phyloP scores from a whole-genome alignment of 1,140 invertebrate species.

The Bombus confusus region DNA sequence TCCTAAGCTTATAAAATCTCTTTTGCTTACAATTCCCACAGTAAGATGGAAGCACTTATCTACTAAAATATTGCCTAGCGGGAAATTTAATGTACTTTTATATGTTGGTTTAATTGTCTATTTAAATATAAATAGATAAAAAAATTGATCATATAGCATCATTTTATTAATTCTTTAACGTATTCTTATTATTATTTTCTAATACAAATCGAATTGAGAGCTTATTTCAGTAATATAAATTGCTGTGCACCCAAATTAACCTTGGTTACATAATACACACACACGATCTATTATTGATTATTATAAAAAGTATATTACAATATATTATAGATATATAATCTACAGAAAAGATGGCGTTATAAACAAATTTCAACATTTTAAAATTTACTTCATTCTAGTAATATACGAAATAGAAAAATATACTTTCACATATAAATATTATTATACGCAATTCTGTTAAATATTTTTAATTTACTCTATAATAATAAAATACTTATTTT shows the following conservation, averaged over 20 bases:
- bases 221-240: not conserved
- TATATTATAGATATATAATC: not conserved
- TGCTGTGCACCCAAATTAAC: not conserved
- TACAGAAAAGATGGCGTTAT: not conserved
- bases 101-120: not conserved
- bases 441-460: not conserved
- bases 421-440: not conserved
- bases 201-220: too few species aligned
- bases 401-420: not conserved
- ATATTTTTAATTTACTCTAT: not conserved
- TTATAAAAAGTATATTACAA: not conserved
- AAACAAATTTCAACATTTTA: not conserved
- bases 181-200: not conserved
- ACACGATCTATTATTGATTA: not conserved
- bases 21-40: conserved; percentile 37
- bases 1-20: conserved; percentile 26
- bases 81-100: conserved; percentile 5
- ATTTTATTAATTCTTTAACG: not conserved
- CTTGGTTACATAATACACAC: not conserved
- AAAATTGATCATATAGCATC: not conserved
- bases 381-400: not conserved
- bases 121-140: not conserved
- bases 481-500: not conserved
- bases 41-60: conserved; percentile 28
- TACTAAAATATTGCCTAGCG: not conserved